A percentile compares a stretch with the other conserved stretches of the same genome.
These are phyloP conservation scores for Camelus bactrianus DNA, from an alignment of 2,113 vertebrate species.

Conservation along the genomic window DNA sequence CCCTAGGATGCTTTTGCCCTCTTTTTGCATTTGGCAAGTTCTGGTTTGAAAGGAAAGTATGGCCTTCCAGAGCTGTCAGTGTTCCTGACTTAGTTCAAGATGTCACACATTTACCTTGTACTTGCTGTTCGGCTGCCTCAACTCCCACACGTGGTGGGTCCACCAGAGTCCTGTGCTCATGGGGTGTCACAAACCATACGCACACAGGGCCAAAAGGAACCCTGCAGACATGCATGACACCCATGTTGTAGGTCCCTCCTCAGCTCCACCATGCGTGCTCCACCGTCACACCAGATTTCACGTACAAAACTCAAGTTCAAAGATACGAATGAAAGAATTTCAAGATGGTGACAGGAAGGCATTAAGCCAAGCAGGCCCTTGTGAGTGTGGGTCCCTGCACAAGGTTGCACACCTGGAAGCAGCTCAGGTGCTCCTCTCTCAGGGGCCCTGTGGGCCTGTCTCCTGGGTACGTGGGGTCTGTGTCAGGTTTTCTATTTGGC, in stretches of 20 bases:
- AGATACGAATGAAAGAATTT: not conserved
- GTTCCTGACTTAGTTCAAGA: not conserved
- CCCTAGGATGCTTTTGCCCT: not conserved
- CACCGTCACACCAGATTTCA: not conserved
- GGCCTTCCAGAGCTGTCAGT: not conserved
- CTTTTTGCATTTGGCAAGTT: not conserved
- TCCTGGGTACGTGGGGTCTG: not conserved
- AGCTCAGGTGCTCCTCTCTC: not conserved
- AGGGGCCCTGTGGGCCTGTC: not conserved
- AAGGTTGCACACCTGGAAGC: not conserved
- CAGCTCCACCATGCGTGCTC: accelerated
- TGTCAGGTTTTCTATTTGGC: not conserved
- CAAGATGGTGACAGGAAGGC: not conserved
- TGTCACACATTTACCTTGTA: not conserved
- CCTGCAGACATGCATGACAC: accelerated
- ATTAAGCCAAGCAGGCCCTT: not conserved
- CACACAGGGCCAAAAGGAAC: too few relatives aligned
- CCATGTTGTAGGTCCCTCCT: not conserved
- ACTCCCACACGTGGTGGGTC: not conserved
- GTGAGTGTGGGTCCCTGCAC: not conserved
- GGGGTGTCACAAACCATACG: not conserved
- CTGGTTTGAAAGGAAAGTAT: not conserved
- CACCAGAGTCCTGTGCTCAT: not conserved
- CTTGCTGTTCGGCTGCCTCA: not conserved
- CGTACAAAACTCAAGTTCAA: not conserved